Evolutionary conservation across 1,140 invertebrate species (phyloP), one percentile per base, ranked within the genome.

Genomic region (Aricia agestis): DNA sequence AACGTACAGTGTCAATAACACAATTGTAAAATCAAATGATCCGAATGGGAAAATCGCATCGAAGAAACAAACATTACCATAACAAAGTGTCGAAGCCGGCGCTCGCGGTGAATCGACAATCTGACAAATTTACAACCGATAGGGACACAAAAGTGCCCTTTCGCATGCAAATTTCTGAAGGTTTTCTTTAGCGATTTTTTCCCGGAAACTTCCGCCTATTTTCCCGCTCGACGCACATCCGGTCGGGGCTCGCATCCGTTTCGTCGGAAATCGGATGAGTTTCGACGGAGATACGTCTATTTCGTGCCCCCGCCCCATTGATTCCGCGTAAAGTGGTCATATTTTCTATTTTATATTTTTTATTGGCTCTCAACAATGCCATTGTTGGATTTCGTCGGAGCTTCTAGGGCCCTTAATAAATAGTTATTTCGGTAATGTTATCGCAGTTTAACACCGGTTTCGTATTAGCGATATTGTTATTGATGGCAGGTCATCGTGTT

Each of bases 81-180:
- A 85, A 89, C 86, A 89, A 88, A 84, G 82, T 86, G 85, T 79
- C 83, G 77, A 81, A 79, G 73, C 69, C 78, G 75, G 72, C 72
- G 75, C 75, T 84, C 80, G 78, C 74, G 81, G 80, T 80, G 80
- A 81, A 89, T 87, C 79, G 86, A 80, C 84, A 87, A 87, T 86
- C 84, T 83, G 87, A 87, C 87, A 90, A 87, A 88, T 87, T 89
- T 79, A 83, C 82, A 83, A 83, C 78, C 81, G 86, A 87, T 87
- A 83, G 80, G 72, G 72, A 77, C 75, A 82, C 81, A 84, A 84
- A 82, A 87, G 81, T 84, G 86, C 83, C 85, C 83, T 86, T 86
- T 85, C 82, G 82, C 80, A 90, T 91, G 89, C 83, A 90, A 91
- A 91, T 91, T 84, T 81, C 78, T 79, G 72, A 76, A 71, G 78